Evolutionary conservation across 1,140 invertebrate genomes (phyloP), one percentile per base, ranked within the genome.

Genomic region (Drusus annulatus): DNA sequence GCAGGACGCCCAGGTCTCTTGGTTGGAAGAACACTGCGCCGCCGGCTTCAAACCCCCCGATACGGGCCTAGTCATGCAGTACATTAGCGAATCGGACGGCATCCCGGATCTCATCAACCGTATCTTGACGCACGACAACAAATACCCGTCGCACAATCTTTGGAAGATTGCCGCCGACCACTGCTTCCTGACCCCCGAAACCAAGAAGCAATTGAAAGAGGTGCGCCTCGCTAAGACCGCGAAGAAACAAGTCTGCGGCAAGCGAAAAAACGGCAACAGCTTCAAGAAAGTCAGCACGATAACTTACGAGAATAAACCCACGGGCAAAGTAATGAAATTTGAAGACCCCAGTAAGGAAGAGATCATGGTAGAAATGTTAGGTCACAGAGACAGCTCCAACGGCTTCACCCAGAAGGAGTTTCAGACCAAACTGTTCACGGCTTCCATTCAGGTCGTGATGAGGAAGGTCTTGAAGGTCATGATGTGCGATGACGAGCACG

Each of bases 271-370:
- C 25, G 60, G 56, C 15, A 36, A 45, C 16, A 65, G 45, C 23
- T 10, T 58, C 21, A 50, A 71, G 17, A 54, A 74, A 15, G 16
- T 28, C 3, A 56, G 51, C 15, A 71, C 68, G 8, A 50, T 62
- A 17, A 36, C 62, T 0, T 10, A 62, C n/a, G 75, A 28, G 13
- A 76, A 31, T 36, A 23, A 63, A 15, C 8, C 31, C 3, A 13
- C 31, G 16, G 45, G 50, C 0, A 45, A 45, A n/a, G 16, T 50
- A 7, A 19, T 71, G 31, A 21, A 60, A 16, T 51, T 50, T 5
- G 50, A 56, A 36, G 78, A 79, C 28, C 78, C 78, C 5, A 74
- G 54, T 10, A 51, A 56, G 13, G 78, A 79, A 25, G 78, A 79
- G 54, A 51, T 79, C 10, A 74, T 79, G 68, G 58, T 45, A 2